Percentiles rank a stretch among this genome's conserved stretches.
Evolutionary conservation across 2,888 invertebrate species (phyloP).

Genomic region (Oeneis ivallda): DNA sequence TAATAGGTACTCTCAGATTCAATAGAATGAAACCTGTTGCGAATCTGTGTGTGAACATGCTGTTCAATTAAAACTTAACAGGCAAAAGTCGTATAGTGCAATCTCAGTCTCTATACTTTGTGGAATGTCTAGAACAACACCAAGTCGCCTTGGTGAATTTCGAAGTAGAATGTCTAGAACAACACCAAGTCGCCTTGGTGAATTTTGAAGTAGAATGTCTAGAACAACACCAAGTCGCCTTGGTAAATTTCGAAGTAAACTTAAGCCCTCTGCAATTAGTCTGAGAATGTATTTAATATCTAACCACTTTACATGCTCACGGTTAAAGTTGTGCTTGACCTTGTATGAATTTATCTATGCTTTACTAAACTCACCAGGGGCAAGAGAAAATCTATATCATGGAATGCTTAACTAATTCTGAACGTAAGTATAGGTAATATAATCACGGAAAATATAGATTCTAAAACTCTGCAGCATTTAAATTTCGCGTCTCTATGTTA

Average conservation of each 20-base stretch:
- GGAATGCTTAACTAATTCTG: too few species aligned
- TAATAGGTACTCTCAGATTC: too few species aligned
- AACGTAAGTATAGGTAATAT: too few species aligned
- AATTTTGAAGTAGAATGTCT: not conserved
- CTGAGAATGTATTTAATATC: not conserved
- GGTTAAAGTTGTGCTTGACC: not conserved
- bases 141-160: not conserved
- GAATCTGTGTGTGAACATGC: not conserved
- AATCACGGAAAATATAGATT: too few species aligned
- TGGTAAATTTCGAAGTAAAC: not conserved
- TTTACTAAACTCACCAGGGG: too few species aligned
- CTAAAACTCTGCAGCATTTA: too few species aligned
- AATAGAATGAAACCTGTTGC: too few species aligned
- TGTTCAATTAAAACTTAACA: slow-evolving; percentile 11
- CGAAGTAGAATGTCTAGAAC: not conserved
- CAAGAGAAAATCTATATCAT: too few species aligned
- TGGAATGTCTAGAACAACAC: not conserved
- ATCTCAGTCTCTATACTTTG: not conserved
- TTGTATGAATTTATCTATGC: not conserved
- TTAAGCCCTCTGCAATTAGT: not conserved
- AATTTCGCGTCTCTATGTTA: too few species aligned
- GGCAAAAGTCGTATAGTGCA: not conserved
- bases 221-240: not conserved
- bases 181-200: not conserved
- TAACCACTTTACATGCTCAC: not conserved